Evolutionary conservation across 2,888 invertebrate species (phyloP).

Genomic region (Serripes groenlandicus): DNA sequence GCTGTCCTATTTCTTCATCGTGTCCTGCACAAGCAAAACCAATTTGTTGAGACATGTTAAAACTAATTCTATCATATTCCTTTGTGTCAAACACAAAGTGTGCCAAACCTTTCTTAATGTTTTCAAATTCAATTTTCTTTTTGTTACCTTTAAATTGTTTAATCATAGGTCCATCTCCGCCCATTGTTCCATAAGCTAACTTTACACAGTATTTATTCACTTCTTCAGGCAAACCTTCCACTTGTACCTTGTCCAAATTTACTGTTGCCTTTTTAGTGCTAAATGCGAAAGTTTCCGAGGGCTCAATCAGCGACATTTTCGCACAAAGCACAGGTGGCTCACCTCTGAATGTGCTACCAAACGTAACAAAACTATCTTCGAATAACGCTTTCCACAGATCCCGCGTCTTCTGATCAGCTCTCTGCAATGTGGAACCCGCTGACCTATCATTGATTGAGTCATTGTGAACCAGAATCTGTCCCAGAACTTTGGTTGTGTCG

Average conservation of each 20-base stretch:
- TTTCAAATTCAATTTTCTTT: conserved; percentile 71
- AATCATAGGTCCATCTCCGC: conserved; percentile 70
- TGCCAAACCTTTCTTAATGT: conserved; percentile 80
- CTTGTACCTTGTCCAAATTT: conserved; percentile 72
- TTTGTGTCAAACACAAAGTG: conserved; percentile 85
- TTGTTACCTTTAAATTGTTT: conserved; percentile 70
- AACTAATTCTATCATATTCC: conserved; percentile 82
- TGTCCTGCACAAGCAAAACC: conserved; percentile 85
- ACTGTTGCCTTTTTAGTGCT: conserved; percentile 80
- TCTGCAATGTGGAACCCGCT: conserved; percentile 86
- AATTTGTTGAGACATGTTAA: conserved; percentile 79
- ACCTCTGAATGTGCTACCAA: conserved; percentile 87
- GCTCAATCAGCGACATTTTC: conserved; percentile 84
- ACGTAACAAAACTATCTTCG: conserved; percentile 85
- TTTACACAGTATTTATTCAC: conserved; percentile 79
- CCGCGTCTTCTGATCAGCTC: conserved; percentile 86
- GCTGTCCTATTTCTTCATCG: conserved; percentile 69
- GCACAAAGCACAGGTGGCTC: conserved; percentile 84
- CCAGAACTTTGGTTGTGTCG: conserved; percentile 82
- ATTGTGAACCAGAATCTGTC: conserved; percentile 87
- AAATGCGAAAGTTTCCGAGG: conserved; percentile 78
- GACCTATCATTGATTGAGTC: conserved; percentile 87
- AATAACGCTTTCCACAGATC: conserved; percentile 87
- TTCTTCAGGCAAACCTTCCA: conserved; percentile 74
- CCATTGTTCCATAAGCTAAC: conserved; percentile 66